A percentile compares a stretch with the other conserved stretches of the same genome.
phyloP scores from a whole-genome alignment of 2,113 vertebrate genomes.

The Paralichthys olivaceus region DNA sequence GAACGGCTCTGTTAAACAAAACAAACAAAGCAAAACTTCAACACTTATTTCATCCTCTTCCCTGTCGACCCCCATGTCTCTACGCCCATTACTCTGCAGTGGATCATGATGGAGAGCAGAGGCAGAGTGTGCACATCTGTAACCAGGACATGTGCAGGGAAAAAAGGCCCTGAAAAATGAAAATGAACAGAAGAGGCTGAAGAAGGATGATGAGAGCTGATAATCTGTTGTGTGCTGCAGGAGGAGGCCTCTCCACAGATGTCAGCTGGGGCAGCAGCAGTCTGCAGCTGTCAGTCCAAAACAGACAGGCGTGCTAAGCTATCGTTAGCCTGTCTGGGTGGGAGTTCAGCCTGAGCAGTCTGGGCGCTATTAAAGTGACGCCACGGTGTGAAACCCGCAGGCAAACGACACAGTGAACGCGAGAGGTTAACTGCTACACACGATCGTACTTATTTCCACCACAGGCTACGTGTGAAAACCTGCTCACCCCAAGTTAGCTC shows the following conservation, averaged over 20 bases:
- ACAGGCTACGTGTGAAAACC: background rate
- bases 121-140: background rate
- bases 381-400: background rate
- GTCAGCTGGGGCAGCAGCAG: conserved; percentile 53
- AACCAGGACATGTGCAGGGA: background rate
- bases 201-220: background rate
- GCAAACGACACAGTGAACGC: background rate
- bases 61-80: background rate
- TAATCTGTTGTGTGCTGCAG: background rate
- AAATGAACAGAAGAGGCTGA: background rate
- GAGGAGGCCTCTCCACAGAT: conserved; percentile 63
- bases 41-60: background rate
- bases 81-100: background rate
- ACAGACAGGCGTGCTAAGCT: conserved; percentile 73
- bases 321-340: conserved; percentile 71
- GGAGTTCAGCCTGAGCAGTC: conserved; percentile 43
- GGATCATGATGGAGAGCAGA: background rate
- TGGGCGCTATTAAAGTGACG: background rate
- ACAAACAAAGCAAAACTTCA: background rate
- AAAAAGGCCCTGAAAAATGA: background rate
- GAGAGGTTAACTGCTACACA: background rate
- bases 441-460: background rate
- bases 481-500: conserved; percentile 50
- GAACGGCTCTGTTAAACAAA: conserved; percentile 31
- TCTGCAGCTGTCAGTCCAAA: conserved; percentile 77